These are phyloP conservation scores for Hemibagrus guttatus DNA, from an alignment of 2,797 vertebrate species.

Conservation along the genomic window DNA sequence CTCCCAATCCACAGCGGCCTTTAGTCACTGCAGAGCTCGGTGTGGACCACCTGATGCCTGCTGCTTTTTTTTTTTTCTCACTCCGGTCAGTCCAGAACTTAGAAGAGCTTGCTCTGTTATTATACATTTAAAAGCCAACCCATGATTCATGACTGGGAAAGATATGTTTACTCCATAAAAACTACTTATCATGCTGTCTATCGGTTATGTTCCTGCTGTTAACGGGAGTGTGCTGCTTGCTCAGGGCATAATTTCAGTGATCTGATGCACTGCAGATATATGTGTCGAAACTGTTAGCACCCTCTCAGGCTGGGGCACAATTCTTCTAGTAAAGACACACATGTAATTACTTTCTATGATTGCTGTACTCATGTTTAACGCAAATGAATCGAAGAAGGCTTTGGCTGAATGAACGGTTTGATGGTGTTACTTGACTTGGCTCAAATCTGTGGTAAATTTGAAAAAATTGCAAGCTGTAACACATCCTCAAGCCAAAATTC, in stretches of 20 bases:
- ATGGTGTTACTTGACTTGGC: too few species aligned
- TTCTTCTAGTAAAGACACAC: too few species aligned
- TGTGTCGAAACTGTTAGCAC: background rate
- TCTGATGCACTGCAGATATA: background rate
- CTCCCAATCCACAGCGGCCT: constrained; percentile 31
- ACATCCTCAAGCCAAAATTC: too few species aligned
- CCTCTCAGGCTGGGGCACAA: background rate
- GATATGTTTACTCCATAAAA: background rate
- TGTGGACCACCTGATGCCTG: constrained; percentile 28
- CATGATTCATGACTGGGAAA: background rate
- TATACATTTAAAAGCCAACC: background rate
- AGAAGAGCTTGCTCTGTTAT: background rate
- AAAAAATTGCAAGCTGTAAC: too few species aligned
- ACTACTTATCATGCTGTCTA: background rate
- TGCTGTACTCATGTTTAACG: too few species aligned
- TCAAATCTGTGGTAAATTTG: too few species aligned
- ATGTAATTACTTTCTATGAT: too few species aligned
- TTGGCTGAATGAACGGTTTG: too few species aligned
- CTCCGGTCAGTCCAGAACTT: background rate
- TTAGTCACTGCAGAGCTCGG: constrained; percentile 14
- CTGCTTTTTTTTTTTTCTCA: constrained; percentile 31
- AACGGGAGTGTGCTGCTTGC: background rate
- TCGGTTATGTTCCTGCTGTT: background rate
- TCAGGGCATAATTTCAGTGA: background rate
- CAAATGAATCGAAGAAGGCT: too few species aligned